Conservation (phyloP, 1,140 invertebrate species). For the Aphis gossypii region DNA sequence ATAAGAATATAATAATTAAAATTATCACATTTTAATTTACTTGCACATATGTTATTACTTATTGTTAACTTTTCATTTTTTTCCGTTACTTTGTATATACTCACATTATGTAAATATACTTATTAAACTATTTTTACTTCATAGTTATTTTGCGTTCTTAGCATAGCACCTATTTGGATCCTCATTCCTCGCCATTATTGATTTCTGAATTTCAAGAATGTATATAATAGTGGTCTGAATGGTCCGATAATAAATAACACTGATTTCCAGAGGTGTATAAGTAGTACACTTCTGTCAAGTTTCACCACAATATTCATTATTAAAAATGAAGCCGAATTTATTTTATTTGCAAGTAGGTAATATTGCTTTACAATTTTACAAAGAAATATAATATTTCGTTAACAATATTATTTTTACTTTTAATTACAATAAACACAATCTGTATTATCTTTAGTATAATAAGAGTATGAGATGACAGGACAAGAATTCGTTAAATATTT, state of each 20-base stretch:
- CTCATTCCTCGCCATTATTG: background rate
- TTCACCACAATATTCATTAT: background rate
- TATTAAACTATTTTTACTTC: background rate
- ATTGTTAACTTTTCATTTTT: background rate
- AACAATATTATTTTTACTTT: too few species aligned
- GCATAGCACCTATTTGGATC: background rate
- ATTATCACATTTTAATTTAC: background rate
- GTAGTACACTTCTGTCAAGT: background rate
- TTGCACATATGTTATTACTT: background rate
- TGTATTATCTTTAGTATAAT: too few species aligned
- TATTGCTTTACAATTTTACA: background rate
- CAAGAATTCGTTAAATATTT: too few species aligned
- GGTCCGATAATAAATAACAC: background rate
- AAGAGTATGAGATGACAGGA: too few species aligned
- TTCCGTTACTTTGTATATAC: background rate
- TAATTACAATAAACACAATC: too few species aligned
- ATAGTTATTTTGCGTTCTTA: background rate
- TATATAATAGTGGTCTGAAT: background rate
- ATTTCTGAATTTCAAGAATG: background rate
- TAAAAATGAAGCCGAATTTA: background rate
- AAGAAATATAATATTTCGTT: background rate
- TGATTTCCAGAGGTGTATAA: background rate
- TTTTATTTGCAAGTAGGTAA: background rate
- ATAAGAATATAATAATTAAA: background rate
- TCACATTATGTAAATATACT: background rate